These are phyloP conservation scores for Scaptomyza graminum DNA, from an alignment of 1,140 invertebrate genomes.

Conservation along the genomic window DNA sequence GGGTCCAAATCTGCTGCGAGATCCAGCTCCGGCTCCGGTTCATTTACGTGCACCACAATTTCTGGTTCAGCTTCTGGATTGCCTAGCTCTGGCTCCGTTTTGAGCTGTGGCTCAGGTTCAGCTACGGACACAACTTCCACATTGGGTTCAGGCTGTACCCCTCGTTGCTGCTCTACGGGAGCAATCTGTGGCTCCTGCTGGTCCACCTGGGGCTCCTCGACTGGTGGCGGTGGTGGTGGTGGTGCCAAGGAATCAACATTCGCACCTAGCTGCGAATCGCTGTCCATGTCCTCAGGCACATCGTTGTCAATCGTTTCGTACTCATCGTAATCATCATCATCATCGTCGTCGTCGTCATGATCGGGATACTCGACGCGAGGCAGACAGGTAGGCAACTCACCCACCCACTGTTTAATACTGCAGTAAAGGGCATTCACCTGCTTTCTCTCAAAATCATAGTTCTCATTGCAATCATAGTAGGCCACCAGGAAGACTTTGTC, in stretches of 20 bases:
- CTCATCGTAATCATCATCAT: slow-evolving; percentile 49
- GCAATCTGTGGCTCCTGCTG: background rate
- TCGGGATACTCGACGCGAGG: slow-evolving; percentile 58
- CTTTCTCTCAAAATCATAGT: slow-evolving; percentile 84
- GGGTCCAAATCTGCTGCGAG: background rate
- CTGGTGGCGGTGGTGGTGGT: slow-evolving; percentile 53
- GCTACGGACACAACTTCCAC: background rate
- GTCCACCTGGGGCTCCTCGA: background rate
- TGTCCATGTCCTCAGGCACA: slow-evolving; percentile 27
- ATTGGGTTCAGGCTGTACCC: background rate
- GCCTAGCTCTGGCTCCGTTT: slow-evolving; percentile 21
- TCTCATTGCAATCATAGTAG: slow-evolving; percentile 85
- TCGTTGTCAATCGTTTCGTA: slow-evolving; percentile 49
- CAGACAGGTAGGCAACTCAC: slow-evolving; percentile 85
- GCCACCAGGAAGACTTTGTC: slow-evolving; percentile 86
- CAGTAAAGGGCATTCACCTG: slow-evolving; percentile 86
- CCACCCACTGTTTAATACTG: slow-evolving; percentile 85
- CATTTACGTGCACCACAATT: too few species aligned
- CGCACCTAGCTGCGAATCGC: slow-evolving; percentile 16
- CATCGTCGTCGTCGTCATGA: slow-evolving; percentile 27
- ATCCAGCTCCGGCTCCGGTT: background rate
- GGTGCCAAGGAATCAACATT: slow-evolving; percentile 10
- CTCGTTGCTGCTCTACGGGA: background rate
- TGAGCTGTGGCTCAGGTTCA: background rate
- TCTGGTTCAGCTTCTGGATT: slow-evolving; percentile 9